Evolutionary conservation across 1,140 invertebrate species (phyloP).

Genomic region (Drosophila paulistorum): DNA sequence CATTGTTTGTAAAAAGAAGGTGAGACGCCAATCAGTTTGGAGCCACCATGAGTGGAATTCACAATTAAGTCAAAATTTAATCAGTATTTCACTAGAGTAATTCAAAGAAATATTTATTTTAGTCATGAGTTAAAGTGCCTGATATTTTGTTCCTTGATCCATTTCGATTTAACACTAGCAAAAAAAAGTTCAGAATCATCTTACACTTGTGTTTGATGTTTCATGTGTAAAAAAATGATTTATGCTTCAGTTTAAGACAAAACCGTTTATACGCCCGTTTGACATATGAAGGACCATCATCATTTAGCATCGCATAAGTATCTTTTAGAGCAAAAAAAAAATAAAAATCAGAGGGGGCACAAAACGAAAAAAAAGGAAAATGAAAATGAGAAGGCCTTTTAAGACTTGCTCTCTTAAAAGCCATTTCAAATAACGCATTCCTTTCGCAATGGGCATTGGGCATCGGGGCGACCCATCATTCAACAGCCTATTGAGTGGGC

Average conservation of each 20-base stretch:
- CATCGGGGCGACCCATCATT: conserved; percentile 17
- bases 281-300: conserved; percentile 5
- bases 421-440: conserved; percentile 64
- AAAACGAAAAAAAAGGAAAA: background rate
- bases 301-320: conserved; percentile 7
- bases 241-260: background rate
- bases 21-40: too few relatives aligned
- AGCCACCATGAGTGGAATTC: too few relatives aligned
- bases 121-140: too few relatives aligned
- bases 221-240: background rate
- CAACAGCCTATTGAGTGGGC: conserved; percentile 62
- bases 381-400: conserved; percentile 26
- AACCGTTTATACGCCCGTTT: background rate
- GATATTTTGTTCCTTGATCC: too few relatives aligned
- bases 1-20: too few relatives aligned
- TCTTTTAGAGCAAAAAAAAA: background rate
- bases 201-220: background rate
- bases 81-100: too few relatives aligned
- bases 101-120: too few relatives aligned
- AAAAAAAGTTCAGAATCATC: background rate
- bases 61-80: too few relatives aligned
- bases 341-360: background rate
- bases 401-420: conserved; percentile 56
- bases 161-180: background rate
- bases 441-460: conserved; percentile 17